Conservation (phyloP, 2,888 invertebrate genomes). For the Leptopterna dolabrata region DNA sequence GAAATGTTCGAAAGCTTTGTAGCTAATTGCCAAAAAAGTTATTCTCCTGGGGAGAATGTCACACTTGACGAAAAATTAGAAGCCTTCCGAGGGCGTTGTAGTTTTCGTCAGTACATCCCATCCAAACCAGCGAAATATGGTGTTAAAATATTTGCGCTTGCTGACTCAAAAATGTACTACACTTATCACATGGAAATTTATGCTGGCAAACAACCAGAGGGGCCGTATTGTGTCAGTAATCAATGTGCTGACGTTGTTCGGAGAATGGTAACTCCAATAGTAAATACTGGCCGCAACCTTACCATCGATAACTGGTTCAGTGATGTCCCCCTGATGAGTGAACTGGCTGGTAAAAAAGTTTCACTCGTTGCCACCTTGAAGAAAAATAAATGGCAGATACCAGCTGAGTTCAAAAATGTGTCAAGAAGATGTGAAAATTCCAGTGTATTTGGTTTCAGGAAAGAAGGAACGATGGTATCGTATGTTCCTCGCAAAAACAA, state of each 20-base stretch:
- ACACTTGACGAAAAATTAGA: conserved; percentile 47
- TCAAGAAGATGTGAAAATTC: neutral
- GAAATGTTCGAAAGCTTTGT: conserved; percentile 47
- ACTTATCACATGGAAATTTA: neutral
- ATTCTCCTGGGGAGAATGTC: conserved; percentile 20
- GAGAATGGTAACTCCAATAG: conserved; percentile 58
- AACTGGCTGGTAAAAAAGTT: conserved; percentile 59
- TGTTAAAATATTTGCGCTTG: conserved; percentile 48
- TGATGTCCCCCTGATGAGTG: conserved; percentile 49
- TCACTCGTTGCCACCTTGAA: conserved; percentile 62
- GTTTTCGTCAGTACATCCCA: conserved; percentile 47
- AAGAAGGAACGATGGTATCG: conserved; percentile 53
- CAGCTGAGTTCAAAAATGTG: conserved; percentile 13
- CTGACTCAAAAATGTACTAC: conserved; percentile 45
- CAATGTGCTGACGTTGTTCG: too few species aligned
- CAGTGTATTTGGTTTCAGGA: conserved; percentile 54
- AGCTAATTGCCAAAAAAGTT: conserved; percentile 32
- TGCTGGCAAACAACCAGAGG: conserved; percentile 58
- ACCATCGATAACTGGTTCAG: conserved; percentile 64
- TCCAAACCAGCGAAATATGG: conserved; percentile 53
- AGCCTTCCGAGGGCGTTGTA: conserved; percentile 37
- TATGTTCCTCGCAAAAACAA: conserved; percentile 41
- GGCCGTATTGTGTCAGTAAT: conserved; percentile 55
- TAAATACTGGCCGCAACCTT: conserved; percentile 60
- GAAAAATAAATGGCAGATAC: conserved; percentile 61